Percentiles rank a stretch among this genome's conserved stretches.
These are phyloP conservation scores for Blastobasis adustella DNA, from an alignment of 2,888 invertebrate genomes.

Conservation along the genomic window DNA sequence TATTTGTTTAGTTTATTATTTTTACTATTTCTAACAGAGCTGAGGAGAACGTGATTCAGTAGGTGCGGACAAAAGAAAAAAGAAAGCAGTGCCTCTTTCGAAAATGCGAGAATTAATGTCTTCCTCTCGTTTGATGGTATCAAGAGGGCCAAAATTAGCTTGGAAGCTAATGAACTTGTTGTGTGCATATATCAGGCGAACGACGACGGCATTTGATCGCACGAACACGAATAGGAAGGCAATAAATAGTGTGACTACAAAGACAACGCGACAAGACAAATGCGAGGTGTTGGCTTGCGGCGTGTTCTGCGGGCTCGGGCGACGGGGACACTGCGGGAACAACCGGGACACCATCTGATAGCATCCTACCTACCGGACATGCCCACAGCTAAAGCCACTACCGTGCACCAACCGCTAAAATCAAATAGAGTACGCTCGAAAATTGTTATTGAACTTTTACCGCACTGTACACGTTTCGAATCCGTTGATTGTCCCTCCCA, in stretches of 20 bases:
- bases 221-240: conserved; percentile 39
- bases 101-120: conserved; percentile 29
- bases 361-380: too few relatives aligned
- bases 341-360: conserved; percentile 1
- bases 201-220: conserved; percentile 39
- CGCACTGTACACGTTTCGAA: conserved; percentile 18
- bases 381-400: too few relatives aligned
- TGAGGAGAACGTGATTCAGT: too few relatives aligned
- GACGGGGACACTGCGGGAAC: conserved; percentile 10
- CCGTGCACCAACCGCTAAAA: too few relatives aligned
- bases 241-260: conserved; percentile 44
- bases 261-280: conserved; percentile 52
- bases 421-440: too few relatives aligned
- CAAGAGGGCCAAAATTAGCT: conserved; percentile 40
- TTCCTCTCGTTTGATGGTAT: conserved; percentile 43
- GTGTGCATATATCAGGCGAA: conserved; percentile 38
- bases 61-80: too few relatives aligned
- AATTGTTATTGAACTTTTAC: too few relatives aligned
- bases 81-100: conserved; percentile 13
- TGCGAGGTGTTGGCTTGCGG: conserved; percentile 36
- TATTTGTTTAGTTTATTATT: too few relatives aligned
- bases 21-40: too few relatives aligned
- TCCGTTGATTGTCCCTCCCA: conserved; percentile 29
- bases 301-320: conserved; percentile 16
- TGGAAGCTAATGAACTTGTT: conserved; percentile 51